These are phyloP conservation scores for Strigamia crassipes DNA, from an alignment of 2,888 invertebrate species.

Conservation along the genomic window DNA sequence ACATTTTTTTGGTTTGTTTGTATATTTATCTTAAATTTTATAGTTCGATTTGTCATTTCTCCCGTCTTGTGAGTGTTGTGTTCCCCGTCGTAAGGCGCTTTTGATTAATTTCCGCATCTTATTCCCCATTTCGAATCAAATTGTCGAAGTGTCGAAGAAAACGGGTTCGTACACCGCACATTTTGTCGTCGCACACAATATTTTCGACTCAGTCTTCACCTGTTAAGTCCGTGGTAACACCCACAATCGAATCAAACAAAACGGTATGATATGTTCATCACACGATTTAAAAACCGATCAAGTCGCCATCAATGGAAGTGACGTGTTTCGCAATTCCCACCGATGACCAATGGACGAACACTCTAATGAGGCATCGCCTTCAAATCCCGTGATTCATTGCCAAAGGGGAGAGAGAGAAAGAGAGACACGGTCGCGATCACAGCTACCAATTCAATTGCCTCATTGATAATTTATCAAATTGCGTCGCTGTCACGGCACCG, in stretches of 20 bases:
- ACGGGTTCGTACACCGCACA: neutral
- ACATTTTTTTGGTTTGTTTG: neutral
- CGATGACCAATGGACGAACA: neutral
- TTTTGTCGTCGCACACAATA: neutral
- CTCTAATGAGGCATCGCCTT: slow-evolving; percentile 31
- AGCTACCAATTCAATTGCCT: slow-evolving; percentile 34
- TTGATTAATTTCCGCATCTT: neutral
- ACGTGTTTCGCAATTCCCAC: neutral
- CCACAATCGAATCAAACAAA: too few species aligned
- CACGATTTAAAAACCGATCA: slow-evolving; percentile 11
- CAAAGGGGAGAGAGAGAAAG: slow-evolving; percentile 33
- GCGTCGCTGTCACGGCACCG: slow-evolving; percentile 4
- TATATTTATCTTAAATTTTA: neutral
- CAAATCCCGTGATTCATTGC: slow-evolving; percentile 34
- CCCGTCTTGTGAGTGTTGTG: neutral
- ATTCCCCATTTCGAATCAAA: neutral
- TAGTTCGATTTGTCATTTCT: neutral
- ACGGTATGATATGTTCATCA: slow-evolving; percentile 7
- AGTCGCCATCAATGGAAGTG: neutral
- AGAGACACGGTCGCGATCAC: slow-evolving; percentile 23
- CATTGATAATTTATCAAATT: slow-evolving; percentile 26
- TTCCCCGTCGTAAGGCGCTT: slow-evolving; percentile 30
- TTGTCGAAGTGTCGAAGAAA: neutral
- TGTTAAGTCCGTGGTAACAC: too few species aligned
- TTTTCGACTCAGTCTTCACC: too few species aligned